Evolutionary conservation across 2,797 vertebrate species (phyloP).

Genomic region (Myripristis murdjan): DNA sequence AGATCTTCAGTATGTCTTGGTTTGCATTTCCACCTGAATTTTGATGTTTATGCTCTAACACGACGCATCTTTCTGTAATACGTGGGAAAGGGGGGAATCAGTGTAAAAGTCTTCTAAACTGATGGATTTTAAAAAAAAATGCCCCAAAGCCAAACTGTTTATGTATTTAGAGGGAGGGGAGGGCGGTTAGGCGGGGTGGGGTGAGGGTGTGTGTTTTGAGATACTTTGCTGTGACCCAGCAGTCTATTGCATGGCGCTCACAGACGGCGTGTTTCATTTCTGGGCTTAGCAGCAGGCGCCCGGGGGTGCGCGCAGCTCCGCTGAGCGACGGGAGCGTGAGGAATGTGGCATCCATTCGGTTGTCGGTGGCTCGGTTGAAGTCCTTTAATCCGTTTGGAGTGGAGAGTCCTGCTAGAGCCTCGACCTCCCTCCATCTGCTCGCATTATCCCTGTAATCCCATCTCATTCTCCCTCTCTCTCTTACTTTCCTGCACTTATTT

Average conservation of each 20-base stretch:
- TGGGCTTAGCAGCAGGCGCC: slow-evolving; percentile 29
- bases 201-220: slow-evolving; percentile 9
- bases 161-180: background rate
- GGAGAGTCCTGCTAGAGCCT: slow-evolving; percentile 74
- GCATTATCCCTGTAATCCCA: slow-evolving; percentile 91
- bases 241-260: slow-evolving; percentile 14
- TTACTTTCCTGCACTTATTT: slow-evolving; percentile 57
- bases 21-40: no score
- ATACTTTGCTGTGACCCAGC: slow-evolving; percentile 24
- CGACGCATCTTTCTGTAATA: no score
- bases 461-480: slow-evolving; percentile 81
- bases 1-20: no score
- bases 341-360: slow-evolving; percentile 41
- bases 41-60: no score
- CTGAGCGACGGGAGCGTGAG: slow-evolving; percentile 37
- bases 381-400: slow-evolving; percentile 81
- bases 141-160: slow-evolving; percentile 25
- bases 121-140: no score
- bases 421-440: slow-evolving; percentile 88
- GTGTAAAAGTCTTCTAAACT: no score
- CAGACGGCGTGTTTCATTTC: slow-evolving; percentile 65
- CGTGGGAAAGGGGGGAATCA: no score
- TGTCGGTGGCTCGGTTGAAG: slow-evolving; percentile 62
- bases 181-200: background rate
- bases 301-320: slow-evolving; percentile 13